Evolutionary conservation across 2,113 vertebrate species (phyloP).

Genomic region (Ctenomys sociabilis): DNA sequence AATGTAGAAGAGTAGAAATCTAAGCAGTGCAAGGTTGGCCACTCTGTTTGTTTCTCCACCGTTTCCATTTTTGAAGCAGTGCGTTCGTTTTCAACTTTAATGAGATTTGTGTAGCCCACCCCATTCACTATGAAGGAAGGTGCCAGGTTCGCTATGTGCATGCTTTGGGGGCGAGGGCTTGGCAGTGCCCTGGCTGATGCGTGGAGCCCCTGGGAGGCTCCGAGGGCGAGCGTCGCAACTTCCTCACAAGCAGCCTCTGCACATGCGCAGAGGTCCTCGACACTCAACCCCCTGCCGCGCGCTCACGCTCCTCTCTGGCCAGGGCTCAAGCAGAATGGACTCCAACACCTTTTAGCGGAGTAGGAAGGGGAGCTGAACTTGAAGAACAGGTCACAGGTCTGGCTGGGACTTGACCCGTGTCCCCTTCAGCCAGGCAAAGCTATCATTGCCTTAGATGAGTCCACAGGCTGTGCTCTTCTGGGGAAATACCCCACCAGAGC

Average conservation of each 20-base stretch:
- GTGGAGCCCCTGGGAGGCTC: no score
- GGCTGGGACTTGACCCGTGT: fast-evolving
- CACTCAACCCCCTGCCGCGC: no score
- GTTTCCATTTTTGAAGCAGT: background rate
- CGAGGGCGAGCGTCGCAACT: fast-evolving
- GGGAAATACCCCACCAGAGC: background rate
- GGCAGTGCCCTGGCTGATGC: fast-evolving
- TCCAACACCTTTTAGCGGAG: no score
- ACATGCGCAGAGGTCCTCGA: background rate
- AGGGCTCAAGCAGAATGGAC: fast-evolving
- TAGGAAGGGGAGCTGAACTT: fast-evolving
- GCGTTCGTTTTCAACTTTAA: background rate
- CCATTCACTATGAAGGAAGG: fast-evolving
- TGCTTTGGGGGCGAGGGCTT: fast-evolving
- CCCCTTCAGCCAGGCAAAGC: background rate
- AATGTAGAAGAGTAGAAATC: background rate
- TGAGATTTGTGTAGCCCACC: background rate
- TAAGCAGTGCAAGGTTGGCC: background rate
- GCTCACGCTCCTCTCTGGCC: no score
- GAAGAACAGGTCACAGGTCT: background rate
- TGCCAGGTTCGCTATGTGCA: fast-evolving
- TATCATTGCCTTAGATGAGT: background rate
- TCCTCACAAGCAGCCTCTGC: background rate
- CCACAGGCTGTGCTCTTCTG: background rate
- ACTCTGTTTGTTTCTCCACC: background rate